Evolutionary conservation across 2,113 vertebrate genomes (phyloP), one percentile per base, ranked within the genome.

Genomic region (Lathamus discolor): DNA sequence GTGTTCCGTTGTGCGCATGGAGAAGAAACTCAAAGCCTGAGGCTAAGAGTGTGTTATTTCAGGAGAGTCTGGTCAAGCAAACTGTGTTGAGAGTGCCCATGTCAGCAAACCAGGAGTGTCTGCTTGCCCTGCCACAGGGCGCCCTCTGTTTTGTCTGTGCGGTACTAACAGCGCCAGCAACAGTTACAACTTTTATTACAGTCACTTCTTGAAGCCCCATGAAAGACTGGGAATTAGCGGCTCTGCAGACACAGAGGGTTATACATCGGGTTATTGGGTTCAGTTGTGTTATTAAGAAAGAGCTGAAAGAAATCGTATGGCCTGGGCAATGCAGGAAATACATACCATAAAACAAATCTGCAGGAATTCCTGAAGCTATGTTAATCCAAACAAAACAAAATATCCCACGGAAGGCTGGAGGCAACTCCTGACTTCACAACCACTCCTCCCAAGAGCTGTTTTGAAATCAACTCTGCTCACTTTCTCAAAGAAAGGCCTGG

Each of bases 311-410:
- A 85, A 69, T 37, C n/a, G 2, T 41, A 90, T n/a, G 39, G 67
- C 25, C 33, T 80, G 54, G 54, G 63, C n/a, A 92, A 44, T 37
- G 59, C 90, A 90, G 90, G 88, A 97, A 96, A 90, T 44, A 24
- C 48, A 75, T 85, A 90, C 85, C 59, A 62, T 93, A 77, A 86
- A 93, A 82, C 24, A 76, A 80, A 90, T 73, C 82, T 90, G 48
- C 68, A 11, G 41, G 88, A 88, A 92, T 90, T 94, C 90, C 54
- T 92, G 86, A 88, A 92, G 54, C 54, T 74, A 7, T 80, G 41
- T 77, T 88, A 94, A 94, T 86, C 88, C 72, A 93, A 96, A 70
- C 67, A 89, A 93, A 95, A 84, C 48, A 89, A 77, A 94, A 86
- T 44, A 95, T 73, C 37, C 44, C 72, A 69, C 63, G 90, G 92